These are phyloP conservation scores for Ctenomys sociabilis DNA, from an alignment of 2,113 vertebrate genomes.

Conservation along the genomic window DNA sequence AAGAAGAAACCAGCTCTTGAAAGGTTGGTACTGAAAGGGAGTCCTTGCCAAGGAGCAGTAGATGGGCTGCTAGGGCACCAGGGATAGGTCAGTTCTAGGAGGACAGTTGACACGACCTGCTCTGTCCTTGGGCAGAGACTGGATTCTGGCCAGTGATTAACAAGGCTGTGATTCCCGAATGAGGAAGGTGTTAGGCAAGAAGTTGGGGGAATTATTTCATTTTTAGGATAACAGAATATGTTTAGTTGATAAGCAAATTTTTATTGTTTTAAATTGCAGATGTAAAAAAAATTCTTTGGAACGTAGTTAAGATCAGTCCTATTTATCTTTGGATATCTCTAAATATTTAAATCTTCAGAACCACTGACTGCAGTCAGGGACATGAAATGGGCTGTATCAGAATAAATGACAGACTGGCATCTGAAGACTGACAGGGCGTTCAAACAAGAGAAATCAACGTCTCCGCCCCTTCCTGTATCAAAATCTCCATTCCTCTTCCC, in stretches of 20 bases:
- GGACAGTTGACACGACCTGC: background rate
- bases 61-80: background rate
- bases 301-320: background rate
- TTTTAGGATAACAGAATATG: background rate
- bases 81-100: background rate
- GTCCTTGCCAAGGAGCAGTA: background rate
- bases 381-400: background rate
- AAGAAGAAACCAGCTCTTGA: background rate
- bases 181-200: background rate
- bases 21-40: background rate
- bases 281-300: background rate
- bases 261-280: conserved; percentile 29
- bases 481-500: background rate
- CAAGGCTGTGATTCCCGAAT: background rate
- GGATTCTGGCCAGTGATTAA: background rate
- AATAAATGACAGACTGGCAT: background rate
- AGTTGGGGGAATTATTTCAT: background rate
- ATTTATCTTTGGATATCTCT: background rate
- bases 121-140: background rate
- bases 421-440: background rate
- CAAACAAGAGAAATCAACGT: background rate
- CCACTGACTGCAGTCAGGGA: background rate
- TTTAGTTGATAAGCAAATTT: background rate
- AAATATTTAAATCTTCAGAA: background rate
- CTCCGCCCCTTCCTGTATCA: background rate